A percentile compares a stretch with the other conserved stretches of the same genome.
Evolutionary conservation across 1,140 invertebrate genomes (phyloP).

Genomic region (Aricia agestis): DNA sequence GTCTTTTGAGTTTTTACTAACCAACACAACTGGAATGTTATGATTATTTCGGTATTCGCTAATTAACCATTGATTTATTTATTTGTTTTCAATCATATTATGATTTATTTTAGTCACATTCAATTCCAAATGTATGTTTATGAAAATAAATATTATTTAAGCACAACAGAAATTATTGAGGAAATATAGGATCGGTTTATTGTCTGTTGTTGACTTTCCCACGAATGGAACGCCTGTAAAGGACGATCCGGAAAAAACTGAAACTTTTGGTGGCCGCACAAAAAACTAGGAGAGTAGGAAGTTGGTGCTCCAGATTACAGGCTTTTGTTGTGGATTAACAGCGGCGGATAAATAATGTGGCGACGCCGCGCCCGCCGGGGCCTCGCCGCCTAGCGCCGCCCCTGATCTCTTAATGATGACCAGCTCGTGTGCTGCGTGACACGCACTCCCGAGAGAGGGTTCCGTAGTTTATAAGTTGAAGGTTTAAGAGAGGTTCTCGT

Average conservation of each 20-base stretch:
- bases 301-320: conserved; percentile 49
- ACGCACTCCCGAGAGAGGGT: neutral
- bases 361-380: neutral
- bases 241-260: neutral
- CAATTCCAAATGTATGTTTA: no score
- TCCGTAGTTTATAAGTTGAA: neutral
- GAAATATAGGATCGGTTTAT: neutral
- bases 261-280: neutral
- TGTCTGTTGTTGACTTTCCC: neutral
- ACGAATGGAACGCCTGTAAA: neutral
- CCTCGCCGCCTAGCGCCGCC: neutral
- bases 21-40: no score
- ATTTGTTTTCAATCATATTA: no score
- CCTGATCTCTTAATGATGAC: neutral
- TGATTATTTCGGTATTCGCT: no score
- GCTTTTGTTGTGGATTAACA: conserved; percentile 57
- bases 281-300: conserved; percentile 24
- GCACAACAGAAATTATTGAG: neutral
- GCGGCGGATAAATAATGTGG: conserved; percentile 8
- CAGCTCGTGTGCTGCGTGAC: neutral
- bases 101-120: no score
- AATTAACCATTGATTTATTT: no score
- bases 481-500: no score
- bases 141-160: no score
- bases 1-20: no score